Evolutionary conservation across 30 jellyfish, hydroid and myxozoan genomes (phyloP).

Genomic region (Thelohanellus kitauei): DNA sequence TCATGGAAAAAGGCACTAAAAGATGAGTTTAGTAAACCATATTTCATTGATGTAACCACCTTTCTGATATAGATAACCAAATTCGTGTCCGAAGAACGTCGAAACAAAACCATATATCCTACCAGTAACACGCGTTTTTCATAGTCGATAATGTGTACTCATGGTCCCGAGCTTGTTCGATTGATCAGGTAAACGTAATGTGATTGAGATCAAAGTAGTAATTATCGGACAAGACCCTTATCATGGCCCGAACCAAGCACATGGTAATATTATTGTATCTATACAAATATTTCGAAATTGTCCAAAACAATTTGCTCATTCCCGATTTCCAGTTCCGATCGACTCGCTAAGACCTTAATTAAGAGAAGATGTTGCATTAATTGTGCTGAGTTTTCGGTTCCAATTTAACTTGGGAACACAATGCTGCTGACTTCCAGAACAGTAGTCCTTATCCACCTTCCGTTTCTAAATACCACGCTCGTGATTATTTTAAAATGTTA

Average conservation of each 20-base stretch:
- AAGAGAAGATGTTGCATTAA: too few species aligned
- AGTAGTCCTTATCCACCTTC: too few species aligned
- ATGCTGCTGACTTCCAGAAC: too few species aligned
- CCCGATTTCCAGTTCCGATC: too few species aligned
- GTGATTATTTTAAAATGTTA: too few species aligned
- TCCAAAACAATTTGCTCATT: too few species aligned
- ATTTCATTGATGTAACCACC: slow-evolving; percentile 20
- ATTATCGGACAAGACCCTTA: slow-evolving; percentile 92
- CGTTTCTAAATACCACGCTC: too few species aligned
- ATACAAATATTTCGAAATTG: neutral
- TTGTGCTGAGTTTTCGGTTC: too few species aligned
- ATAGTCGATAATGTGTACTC: slow-evolving; percentile 36
- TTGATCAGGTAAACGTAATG: neutral
- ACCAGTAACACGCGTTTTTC: slow-evolving; percentile 6
- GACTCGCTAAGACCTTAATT: too few species aligned
- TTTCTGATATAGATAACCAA: slow-evolving; percentile 14
- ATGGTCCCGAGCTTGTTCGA: slow-evolving; percentile 32
- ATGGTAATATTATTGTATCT: slow-evolving; percentile 17
- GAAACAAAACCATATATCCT: slow-evolving; percentile 35
- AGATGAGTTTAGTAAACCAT: slow-evolving; percentile 32
- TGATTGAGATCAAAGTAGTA: slow-evolving; percentile 35
- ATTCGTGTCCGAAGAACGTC: slow-evolving; percentile 35
- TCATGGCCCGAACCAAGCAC: slow-evolving; percentile 95
- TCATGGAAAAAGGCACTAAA: slow-evolving; percentile 26
- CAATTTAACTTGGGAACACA: too few species aligned